A percentile compares a stretch with the other conserved stretches of the same genome.
Conservation (phyloP, 1,140 invertebrate species). For the Maniola jurtina region DNA sequence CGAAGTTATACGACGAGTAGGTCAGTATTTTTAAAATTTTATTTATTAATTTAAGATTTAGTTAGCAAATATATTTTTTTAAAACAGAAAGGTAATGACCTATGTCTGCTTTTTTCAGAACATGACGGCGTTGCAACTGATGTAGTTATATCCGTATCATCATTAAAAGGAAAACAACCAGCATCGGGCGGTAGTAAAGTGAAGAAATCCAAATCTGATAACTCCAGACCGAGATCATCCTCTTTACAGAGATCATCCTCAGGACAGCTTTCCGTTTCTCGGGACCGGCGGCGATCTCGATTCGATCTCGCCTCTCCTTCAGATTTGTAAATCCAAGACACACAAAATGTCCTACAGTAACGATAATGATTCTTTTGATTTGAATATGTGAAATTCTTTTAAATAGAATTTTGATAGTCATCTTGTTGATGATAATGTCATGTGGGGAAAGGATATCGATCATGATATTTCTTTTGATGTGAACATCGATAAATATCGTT, state of each 20-base stretch:
- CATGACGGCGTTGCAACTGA: constrained; percentile 66
- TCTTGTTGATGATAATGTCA: background rate
- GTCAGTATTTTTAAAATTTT: constrained; percentile 37
- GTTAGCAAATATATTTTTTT: no score
- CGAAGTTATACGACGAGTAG: constrained; percentile 70
- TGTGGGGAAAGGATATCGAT: background rate
- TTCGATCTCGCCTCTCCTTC: constrained; percentile 63
- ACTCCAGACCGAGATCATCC: constrained; percentile 57
- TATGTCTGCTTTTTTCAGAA: constrained; percentile 39
- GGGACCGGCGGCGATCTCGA: constrained; percentile 58
- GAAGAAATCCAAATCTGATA: constrained; percentile 75
- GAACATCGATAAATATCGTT: background rate
- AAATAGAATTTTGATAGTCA: background rate
- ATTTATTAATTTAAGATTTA: background rate
- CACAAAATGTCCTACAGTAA: constrained; percentile 27
- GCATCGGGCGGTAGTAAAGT: constrained; percentile 71
- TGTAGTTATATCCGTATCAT: constrained; percentile 66
- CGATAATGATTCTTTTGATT: constrained; percentile 25
- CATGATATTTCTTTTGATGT: background rate
- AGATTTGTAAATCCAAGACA: constrained; percentile 49
- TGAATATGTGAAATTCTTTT: constrained; percentile 3
- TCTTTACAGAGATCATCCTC: constrained; percentile 71
- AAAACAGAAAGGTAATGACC: no score
- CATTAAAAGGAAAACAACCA: constrained; percentile 73
- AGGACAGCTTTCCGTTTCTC: constrained; percentile 55